Conservation (phyloP, 1,140 invertebrate species). For the Saccostrea cuccullata region DNA sequence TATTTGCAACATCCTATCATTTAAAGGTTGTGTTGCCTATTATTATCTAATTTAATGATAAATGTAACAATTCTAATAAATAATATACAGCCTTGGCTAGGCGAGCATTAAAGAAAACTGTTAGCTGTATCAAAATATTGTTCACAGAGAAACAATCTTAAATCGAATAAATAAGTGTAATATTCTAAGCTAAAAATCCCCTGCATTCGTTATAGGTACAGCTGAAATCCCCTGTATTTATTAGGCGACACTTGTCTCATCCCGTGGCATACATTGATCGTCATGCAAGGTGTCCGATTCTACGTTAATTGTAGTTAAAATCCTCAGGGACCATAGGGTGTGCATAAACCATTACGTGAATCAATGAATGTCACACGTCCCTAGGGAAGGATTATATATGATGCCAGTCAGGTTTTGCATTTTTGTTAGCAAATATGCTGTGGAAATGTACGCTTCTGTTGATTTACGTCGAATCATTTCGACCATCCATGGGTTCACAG, state of each 20-base stretch:
- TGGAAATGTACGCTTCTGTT: neutral
- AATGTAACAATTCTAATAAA: too few relatives aligned
- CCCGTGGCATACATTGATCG: neutral
- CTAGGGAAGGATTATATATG: neutral
- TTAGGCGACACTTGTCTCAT: neutral
- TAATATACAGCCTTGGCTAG: too few relatives aligned
- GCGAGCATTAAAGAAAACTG: neutral
- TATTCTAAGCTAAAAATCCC: too few relatives aligned
- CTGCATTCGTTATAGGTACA: neutral
- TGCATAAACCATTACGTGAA: conserved; percentile 13
- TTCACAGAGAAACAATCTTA: neutral
- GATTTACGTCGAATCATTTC: too few relatives aligned
- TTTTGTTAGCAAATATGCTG: neutral
- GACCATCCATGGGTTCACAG: too few relatives aligned
- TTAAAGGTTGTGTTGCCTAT: neutral
- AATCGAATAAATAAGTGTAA: neutral
- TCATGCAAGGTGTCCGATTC: neutral
- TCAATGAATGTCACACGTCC: neutral
- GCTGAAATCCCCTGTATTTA: neutral
- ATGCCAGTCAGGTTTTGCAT: neutral
- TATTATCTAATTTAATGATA: too few relatives aligned
- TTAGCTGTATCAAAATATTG: neutral
- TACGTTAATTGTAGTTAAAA: neutral
- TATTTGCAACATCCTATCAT: neutral
- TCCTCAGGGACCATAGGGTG: neutral